Percentiles rank a stretch among this genome's conserved stretches.
Conservation (phyloP, 2,797 vertebrate genomes). For the Sebastes itinus region DNA sequence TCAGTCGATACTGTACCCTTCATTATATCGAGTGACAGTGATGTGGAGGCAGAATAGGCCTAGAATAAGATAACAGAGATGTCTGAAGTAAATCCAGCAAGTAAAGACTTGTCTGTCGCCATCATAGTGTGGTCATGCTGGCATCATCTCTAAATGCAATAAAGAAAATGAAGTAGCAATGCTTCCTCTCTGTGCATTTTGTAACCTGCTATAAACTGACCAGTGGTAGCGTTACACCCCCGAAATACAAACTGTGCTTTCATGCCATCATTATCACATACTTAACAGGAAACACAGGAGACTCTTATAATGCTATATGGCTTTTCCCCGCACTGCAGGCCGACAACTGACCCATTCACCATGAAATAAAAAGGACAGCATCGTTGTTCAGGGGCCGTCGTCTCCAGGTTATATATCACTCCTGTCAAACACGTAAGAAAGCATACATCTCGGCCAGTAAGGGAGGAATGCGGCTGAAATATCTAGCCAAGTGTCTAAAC, state of each 20-base stretch:
- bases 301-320: constrained; percentile 49
- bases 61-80: not conserved
- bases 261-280: constrained; percentile 71
- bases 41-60: not conserved
- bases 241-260: constrained; percentile 56
- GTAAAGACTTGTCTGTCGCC: constrained; percentile 1
- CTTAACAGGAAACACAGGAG: constrained; percentile 55
- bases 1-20: not conserved
- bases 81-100: constrained; percentile 1
- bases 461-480: constrained; percentile 41
- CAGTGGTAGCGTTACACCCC: constrained; percentile 43
- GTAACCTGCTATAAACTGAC: constrained; percentile 52
- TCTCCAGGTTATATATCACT: constrained; percentile 52
- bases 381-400: constrained; percentile 45
- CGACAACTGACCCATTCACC: constrained; percentile 42
- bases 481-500: constrained; percentile 61
- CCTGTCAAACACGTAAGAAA: constrained; percentile 46
- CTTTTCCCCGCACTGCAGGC: constrained; percentile 32
- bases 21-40: not conserved
- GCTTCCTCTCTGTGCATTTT: constrained; percentile 40
- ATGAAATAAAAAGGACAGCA: constrained; percentile 43
- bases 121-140: constrained; percentile 44
- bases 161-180: constrained; percentile 44
- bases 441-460: constrained; percentile 20
- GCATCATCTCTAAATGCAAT: constrained; percentile 33